Evolutionary conservation across 2,888 invertebrate species (phyloP).

Genomic region (Phalera bucephala): DNA sequence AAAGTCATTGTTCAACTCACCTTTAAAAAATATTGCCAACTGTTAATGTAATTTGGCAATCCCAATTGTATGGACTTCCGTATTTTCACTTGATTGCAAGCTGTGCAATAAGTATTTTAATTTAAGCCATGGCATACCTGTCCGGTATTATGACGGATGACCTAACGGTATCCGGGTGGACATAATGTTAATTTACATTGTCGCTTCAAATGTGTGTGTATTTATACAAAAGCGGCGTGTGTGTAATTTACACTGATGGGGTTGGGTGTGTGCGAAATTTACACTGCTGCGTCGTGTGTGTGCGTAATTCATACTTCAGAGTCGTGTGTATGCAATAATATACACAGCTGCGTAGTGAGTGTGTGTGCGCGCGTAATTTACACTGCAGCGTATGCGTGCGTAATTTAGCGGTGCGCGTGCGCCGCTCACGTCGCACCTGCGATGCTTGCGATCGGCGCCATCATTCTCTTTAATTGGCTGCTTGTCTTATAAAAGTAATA

Average conservation of each 20-base stretch:
- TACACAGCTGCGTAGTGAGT: no score
- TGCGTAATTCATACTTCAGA: slow-evolving; percentile 3
- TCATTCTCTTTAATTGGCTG: slow-evolving; percentile 50
- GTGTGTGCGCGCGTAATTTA: no score
- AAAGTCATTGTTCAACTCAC: no score
- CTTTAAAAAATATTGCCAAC: no score
- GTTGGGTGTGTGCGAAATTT: no score
- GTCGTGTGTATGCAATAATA: no score
- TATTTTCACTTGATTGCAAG: no score
- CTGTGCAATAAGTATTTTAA: slow-evolving; percentile 5
- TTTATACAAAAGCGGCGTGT: no score
- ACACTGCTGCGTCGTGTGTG: not conserved
- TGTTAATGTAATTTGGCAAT: no score
- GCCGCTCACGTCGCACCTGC: slow-evolving; percentile 60
- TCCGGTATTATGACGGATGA: slow-evolving; percentile 29
- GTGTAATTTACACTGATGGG: no score
- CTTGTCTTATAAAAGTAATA: slow-evolving; percentile 33
- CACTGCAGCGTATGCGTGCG: no score
- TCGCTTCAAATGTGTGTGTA: slow-evolving; percentile 3
- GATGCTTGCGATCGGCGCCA: slow-evolving; percentile 26
- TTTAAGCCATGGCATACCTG: slow-evolving; percentile 7
- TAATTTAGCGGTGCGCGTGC: slow-evolving; percentile 31
- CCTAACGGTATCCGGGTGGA: slow-evolving; percentile 15
- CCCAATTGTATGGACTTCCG: no score
- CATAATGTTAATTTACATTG: slow-evolving; percentile 34